Evolutionary conservation across 1,140 invertebrate genomes (phyloP), one percentile per base, ranked within the genome.

Genomic region (Choristoneura fumiferana): DNA sequence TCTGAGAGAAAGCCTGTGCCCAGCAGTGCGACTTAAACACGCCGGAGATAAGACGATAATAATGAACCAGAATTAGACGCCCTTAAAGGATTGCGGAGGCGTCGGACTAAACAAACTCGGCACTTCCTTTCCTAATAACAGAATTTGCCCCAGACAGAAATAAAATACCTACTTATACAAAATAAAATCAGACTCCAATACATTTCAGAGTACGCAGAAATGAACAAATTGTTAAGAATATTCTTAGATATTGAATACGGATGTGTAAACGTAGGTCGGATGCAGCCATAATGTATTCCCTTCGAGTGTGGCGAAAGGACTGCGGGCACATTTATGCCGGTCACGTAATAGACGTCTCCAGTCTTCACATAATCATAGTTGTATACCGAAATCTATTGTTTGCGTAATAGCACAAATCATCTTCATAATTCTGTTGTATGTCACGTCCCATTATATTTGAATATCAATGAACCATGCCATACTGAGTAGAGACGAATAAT

Each of bases 321-420:
- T 22, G 6, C 17, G 18, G n/a, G 10, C 0, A 45, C 10, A 45
- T 12, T 49, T 18, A 37, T 12, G 35, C 35, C 8, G n/a, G 35
- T 37, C 35, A 49, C 43, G 43, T 49, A 18, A n/a, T 17, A 29
- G 29, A 22, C 43, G 43, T 49, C 40, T 45, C n/a, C 18, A 18
- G 43, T 49, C 40, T 45, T 6, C 43, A 18, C 22, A 49, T 49
- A 49, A 14, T 49, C 18, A 49, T 49, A n/a, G 17, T 49, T n/a
- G 43, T 22, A 49, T 49, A 49, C 43, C 43, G 22, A 29, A 49
- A 49, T 49, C 43, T 49, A 49, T 49, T 49, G 43, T 49, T 49
- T 49, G 43, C 43, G 18, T 12, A 33, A 29, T 33, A 12, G n/a
- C 43, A 49, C 43, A 49, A 49, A 49, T 49, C 43, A 49, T 49